A percentile compares a stretch with the other conserved stretches of the same genome.
These are phyloP conservation scores for Blomia tropicalis DNA, from an alignment of 2,888 invertebrate genomes.

Conservation along the genomic window DNA sequence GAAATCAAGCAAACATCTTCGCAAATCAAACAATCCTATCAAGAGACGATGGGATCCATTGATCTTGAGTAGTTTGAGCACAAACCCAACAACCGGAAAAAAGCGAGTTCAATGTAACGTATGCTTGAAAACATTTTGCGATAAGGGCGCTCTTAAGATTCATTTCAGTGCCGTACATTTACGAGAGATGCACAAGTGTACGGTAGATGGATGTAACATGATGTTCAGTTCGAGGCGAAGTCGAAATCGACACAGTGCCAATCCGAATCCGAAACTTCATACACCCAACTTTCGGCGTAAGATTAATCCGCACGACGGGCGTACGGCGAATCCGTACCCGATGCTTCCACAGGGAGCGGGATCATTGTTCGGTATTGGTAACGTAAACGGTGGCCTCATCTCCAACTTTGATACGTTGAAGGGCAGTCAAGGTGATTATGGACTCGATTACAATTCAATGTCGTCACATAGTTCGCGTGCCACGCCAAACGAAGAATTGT, in stretches of 20 bases:
- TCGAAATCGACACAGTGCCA: slow-evolving; percentile 88
- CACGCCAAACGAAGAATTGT: slow-evolving; percentile 4
- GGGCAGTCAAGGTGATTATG: slow-evolving; percentile 15
- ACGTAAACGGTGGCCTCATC: slow-evolving; percentile 28
- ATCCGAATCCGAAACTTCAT: slow-evolving; percentile 93
- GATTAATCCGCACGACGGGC: slow-evolving; percentile 81
- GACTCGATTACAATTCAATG: slow-evolving; percentile 10
- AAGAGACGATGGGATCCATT: slow-evolving; percentile 39
- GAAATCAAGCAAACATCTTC: slow-evolving; percentile 32
- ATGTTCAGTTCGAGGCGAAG: slow-evolving; percentile 95
- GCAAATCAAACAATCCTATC: slow-evolving; percentile 38
- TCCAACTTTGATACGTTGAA: slow-evolving; percentile 20
- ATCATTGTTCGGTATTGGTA: slow-evolving; percentile 25
- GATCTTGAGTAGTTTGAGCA: slow-evolving; percentile 58
- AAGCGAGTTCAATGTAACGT: slow-evolving; percentile 95
- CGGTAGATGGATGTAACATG: slow-evolving; percentile 96
- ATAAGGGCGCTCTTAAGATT: slow-evolving; percentile 96
- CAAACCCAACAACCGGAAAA: slow-evolving; percentile 82
- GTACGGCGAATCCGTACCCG: slow-evolving; percentile 64
- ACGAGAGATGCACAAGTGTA: slow-evolving; percentile 98
- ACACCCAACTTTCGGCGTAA: slow-evolving; percentile 82
- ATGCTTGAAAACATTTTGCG: slow-evolving; percentile 96
- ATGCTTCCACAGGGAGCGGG: slow-evolving; percentile 32
- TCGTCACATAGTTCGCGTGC: slow-evolving; percentile 5
- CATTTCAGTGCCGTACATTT: slow-evolving; percentile 97